These are phyloP conservation scores for Catonia carolina DNA, from an alignment of 2,888 invertebrate species.

Conservation along the genomic window DNA sequence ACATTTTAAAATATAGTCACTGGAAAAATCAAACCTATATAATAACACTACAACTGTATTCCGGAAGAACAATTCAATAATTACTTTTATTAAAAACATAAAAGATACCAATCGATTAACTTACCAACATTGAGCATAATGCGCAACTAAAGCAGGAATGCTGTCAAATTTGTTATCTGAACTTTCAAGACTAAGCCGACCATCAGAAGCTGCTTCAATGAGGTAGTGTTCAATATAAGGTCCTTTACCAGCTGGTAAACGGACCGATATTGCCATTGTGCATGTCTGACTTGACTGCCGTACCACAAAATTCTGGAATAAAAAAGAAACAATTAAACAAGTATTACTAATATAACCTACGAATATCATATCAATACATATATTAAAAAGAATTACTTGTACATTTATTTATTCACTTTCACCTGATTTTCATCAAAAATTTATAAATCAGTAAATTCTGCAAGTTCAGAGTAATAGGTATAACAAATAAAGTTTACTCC, in stretches of 20 bases:
- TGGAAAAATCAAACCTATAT: too few species aligned
- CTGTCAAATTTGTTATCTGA: constrained; percentile 90
- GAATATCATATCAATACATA: too few species aligned
- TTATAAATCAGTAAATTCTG: too few species aligned
- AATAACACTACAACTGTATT: too few species aligned
- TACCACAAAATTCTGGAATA: constrained; percentile 83
- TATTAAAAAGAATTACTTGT: too few species aligned
- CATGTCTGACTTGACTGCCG: constrained; percentile 88
- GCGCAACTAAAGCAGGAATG: constrained; percentile 85
- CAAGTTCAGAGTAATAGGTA: too few species aligned
- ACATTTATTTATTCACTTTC: too few species aligned
- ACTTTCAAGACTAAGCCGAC: constrained; percentile 82
- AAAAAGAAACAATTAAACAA: constrained; percentile 13
- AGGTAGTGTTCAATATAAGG: constrained; percentile 95
- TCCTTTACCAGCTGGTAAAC: constrained; percentile 77
- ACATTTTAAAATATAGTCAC: too few species aligned
- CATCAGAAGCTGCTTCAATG: constrained; percentile 70
- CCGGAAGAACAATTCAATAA: too few species aligned
- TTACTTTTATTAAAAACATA: too few species aligned
- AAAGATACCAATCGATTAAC: constrained; percentile 34
- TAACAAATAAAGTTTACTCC: too few species aligned
- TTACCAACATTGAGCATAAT: constrained; percentile 88
- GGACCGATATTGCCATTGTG: constrained; percentile 92
- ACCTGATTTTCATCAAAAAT: too few species aligned
- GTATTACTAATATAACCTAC: background rate